Base-by-base conservation (phyloP, 2,113 vertebrate genomes). In the Oncorhynchus tshawytscha region DNA sequence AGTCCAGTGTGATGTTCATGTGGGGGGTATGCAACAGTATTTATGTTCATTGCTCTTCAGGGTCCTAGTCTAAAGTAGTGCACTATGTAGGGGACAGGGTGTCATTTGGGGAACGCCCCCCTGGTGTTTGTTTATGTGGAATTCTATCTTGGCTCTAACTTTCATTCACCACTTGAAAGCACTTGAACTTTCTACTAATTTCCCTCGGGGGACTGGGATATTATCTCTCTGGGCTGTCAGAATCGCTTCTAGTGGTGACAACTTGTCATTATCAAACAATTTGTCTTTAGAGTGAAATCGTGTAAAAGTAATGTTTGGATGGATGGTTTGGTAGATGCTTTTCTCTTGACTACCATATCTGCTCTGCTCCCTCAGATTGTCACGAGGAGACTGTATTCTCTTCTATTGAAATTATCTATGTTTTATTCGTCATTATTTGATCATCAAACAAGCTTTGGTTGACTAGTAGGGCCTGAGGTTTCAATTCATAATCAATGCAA, bases 161-260 rank as follows among this genome's bases (percentile, higher is more conserved):
- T 94, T 93, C 87, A 88, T 92, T 90, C 86, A 85, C 92, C 92
- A 94, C 93, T 93, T 93, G 82, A 94, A 94, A 94, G 92, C 80
- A 78, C 87, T 89, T 82, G 83, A 54, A 89, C 86, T 91, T 82
- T 84, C 92, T 92, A 89, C 88, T 93, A 88, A 93, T 93, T 91
- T 91, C 92, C 91, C 86, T 91, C 77, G 68, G 83, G 84, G 72
- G 81, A 88, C 88, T 90, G 92, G 78, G 83, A 87, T 93, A 92
- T 88, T 75, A 90, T 91, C 89, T 88, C 87, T 91, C 90, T 90
- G 83, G 82, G 24, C 90, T 84, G 88, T 88, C 67, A 78, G 73
- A 81, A 76, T 78, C 80, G 87, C 79, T 84, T 89, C 84, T 90
- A 91, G 89, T 92, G 90, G 90, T 70, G 74, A 70, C 80, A 86